Percentiles rank a stretch among this genome's conserved stretches.
These are phyloP conservation scores for Pseudomyrmex dendroicus DNA, from an alignment of 1,140 invertebrate species.

Conservation along the genomic window DNA sequence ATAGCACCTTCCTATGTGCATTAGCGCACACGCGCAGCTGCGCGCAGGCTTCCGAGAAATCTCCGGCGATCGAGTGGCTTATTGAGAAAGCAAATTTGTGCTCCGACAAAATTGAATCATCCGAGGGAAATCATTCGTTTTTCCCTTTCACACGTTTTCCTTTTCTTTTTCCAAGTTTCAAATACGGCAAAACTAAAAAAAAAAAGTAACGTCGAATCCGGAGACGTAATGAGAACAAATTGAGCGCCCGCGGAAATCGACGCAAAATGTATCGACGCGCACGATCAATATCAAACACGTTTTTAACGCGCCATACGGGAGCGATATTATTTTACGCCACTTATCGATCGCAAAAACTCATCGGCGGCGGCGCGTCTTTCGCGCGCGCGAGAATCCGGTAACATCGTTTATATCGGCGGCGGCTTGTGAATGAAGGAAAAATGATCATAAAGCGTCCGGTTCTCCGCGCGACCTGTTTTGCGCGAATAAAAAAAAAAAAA, in stretches of 20 bases:
- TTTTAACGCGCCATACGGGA: background rate
- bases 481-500: conserved; percentile 54
- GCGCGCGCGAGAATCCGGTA: background rate
- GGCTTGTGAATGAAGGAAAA: conserved; percentile 66
- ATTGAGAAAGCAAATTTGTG: background rate
- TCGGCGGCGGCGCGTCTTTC: background rate
- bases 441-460: conserved; percentile 54
- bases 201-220: too few relatives aligned
- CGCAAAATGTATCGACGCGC: background rate
- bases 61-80: background rate
- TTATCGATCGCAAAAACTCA: conserved; percentile 32
- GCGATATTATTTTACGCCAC: background rate
- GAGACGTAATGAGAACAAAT: too few relatives aligned
- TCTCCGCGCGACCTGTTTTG: conserved; percentile 64
- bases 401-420: conserved; percentile 55
- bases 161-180: too few relatives aligned
- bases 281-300: background rate
- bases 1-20: background rate
- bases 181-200: too few relatives aligned
- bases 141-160: too few relatives aligned
- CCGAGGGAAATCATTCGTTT: background rate
- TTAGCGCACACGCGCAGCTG: background rate
- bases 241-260: too few relatives aligned
- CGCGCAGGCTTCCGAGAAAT: background rate
- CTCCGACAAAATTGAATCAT: background rate